Conservation (phyloP, 2,113 vertebrate species). For the pig (Sus scrofa) region T2T-Sscrofa CM000817.6:155124001-155124500, state of each 20-base stretch:
- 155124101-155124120: slow-evolving; percentile 55
- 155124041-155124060: slow-evolving; percentile 18
- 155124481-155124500: not conserved
- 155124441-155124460: slow-evolving; percentile 72
- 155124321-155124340: slow-evolving; percentile 80
- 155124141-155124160: slow-evolving; percentile 81
- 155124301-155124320: slow-evolving; percentile 86
- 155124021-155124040: slow-evolving; percentile 55
- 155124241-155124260: slow-evolving; percentile 92
- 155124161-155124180: slow-evolving; percentile 85
- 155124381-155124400: slow-evolving; percentile 81
- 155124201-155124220: slow-evolving; percentile 87
- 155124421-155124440: slow-evolving; percentile 76
- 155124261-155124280: slow-evolving; percentile 89
- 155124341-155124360: slow-evolving; percentile 88
- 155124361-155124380: slow-evolving; percentile 89
- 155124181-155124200: slow-evolving; percentile 87
- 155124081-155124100: slow-evolving; percentile 31
- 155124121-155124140: slow-evolving; percentile 79
- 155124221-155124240: slow-evolving; percentile 89
- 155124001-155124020: not conserved
- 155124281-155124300: slow-evolving; percentile 87
- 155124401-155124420: slow-evolving; percentile 81
- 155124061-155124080: slow-evolving; percentile 54
- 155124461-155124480: slow-evolving; percentile 60